Percentiles rank a stretch among this genome's conserved stretches.
phyloP scores from a whole-genome alignment of 2,113 vertebrate genomes.

The Pseudonaja textilis region DNA sequence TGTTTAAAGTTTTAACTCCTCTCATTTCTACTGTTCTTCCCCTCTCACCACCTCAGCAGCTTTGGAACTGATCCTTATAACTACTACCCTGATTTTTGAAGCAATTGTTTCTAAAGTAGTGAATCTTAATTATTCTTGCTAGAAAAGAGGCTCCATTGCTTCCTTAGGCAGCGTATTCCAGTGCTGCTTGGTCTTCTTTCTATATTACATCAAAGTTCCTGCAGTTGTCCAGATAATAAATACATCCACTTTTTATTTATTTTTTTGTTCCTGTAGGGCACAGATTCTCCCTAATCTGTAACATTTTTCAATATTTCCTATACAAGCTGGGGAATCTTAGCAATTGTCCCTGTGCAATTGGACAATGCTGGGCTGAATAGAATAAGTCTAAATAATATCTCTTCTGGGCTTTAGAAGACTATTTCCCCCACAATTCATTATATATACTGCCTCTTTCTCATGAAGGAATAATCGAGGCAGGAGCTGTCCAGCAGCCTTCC shows the following conservation, averaged over 20 bases:
- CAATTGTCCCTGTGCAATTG: neutral
- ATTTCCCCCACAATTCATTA: neutral
- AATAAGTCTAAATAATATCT: neutral
- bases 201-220: neutral
- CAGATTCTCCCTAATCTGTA: neutral
- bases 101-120: neutral
- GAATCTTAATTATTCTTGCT: neutral
- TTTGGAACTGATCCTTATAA: neutral
- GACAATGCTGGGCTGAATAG: neutral
- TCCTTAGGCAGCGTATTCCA: neutral
- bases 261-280: neutral
- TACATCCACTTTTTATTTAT: neutral
- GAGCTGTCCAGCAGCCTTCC: neutral
- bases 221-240: neutral
- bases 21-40: neutral
- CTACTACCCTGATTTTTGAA: neutral
- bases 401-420: neutral
- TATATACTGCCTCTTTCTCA: neutral
- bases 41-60: accelerated
- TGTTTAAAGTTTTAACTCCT: neutral
- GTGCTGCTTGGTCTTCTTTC: too few relatives aligned
- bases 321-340: neutral
- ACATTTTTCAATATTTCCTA: neutral
- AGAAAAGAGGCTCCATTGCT: neutral
- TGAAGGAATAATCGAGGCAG: neutral